Evolutionary conservation across 2,888 invertebrate genomes (phyloP).

Genomic region (Chaetogeoica ovagalla): DNA sequence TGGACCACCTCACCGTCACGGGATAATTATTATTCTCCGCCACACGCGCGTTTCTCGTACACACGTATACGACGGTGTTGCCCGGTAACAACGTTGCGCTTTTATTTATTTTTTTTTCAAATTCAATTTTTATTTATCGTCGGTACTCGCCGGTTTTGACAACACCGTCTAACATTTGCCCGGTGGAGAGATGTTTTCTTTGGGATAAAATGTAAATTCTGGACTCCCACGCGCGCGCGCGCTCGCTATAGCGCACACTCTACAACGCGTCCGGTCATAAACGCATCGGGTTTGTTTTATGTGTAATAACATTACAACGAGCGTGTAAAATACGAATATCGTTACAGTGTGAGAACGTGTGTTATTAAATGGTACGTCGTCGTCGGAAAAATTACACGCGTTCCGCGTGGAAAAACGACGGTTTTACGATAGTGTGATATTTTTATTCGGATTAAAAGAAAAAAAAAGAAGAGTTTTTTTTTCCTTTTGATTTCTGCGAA

Average conservation of each 20-base stretch:
- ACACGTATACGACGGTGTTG: background rate
- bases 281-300: conserved; percentile 29
- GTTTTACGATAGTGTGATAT: background rate
- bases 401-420: background rate
- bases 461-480: too few relatives aligned
- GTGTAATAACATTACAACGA: background rate
- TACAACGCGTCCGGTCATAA: conserved; percentile 38
- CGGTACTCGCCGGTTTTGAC: conserved; percentile 8
- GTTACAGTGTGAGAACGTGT: background rate
- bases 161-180: conserved; percentile 27
- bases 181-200: conserved; percentile 42
- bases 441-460: too few relatives aligned
- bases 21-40: conserved; percentile 24
- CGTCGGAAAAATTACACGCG: background rate
- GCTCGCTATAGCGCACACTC: background rate
- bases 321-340: background rate
- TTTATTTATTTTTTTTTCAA: background rate
- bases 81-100: background rate
- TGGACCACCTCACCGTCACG: conserved; percentile 38
- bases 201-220: conserved; percentile 35
- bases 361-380: background rate
- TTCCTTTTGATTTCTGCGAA: too few relatives aligned
- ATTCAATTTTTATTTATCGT: conserved; percentile 36
- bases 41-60: background rate
- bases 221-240: conserved; percentile 26